Evolutionary conservation across 2,888 invertebrate genomes (phyloP).

Genomic region (Smittia aterrima): DNA sequence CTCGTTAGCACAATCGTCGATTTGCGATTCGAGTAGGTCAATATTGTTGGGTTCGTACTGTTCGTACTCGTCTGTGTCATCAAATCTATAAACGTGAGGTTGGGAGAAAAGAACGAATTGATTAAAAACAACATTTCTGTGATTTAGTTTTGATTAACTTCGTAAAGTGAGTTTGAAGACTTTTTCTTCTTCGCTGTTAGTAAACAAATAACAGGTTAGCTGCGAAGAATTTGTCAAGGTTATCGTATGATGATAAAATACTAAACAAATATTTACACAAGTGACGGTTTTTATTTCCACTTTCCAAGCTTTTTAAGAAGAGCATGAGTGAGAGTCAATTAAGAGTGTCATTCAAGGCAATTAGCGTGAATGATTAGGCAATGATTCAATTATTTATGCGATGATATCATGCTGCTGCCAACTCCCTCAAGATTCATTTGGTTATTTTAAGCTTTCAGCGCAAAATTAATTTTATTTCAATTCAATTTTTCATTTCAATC

Average conservation of each 20-base stretch:
- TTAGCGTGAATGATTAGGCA: not conserved
- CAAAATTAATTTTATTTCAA: not conserved
- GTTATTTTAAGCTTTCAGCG: slow-evolving; percentile 1
- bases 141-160: not conserved
- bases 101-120: not conserved
- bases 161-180: not conserved
- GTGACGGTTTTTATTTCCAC: not conserved
- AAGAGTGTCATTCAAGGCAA: not conserved
- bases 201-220: not conserved
- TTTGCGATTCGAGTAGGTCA: slow-evolving; percentile 30
- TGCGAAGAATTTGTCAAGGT: not conserved
- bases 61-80: slow-evolving; percentile 30
- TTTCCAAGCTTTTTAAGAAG: not conserved
- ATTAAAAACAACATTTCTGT: not conserved
- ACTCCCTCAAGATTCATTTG: not conserved
- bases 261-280: not conserved
- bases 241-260: not conserved
- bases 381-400: not conserved
- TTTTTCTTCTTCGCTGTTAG: not conserved
- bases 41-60: slow-evolving; percentile 20
- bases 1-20: slow-evolving; percentile 31
- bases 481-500: not conserved
- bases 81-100: slow-evolving; percentile 24
- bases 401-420: not conserved
- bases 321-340: not conserved